Base-by-base conservation (phyloP, 2,113 vertebrate genomes). In the Pavo muticus region DNA sequence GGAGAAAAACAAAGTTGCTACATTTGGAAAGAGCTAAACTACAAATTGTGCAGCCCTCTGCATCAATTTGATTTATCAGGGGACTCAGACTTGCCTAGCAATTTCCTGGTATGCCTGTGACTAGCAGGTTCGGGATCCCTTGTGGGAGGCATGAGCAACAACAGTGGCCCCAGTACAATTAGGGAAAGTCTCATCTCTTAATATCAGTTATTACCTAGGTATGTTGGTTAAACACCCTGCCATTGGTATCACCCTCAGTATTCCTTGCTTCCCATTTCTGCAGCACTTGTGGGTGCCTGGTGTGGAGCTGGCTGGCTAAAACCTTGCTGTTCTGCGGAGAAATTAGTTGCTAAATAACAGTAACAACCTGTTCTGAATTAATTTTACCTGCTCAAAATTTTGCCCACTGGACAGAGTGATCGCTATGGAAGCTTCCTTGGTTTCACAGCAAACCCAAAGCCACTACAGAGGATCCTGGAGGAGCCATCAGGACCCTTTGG, bases 281-380 rank as follows among this genome's bases (percentile, higher is more conserved):
- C 21, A 61, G 47, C 23, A 52, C 48, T 71, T 0, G 0, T 7
- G 27, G 45, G 16, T 78, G 47, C 6, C 64, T 91, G 21, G 5
- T n/a, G 39, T 40, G 42, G 61, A 92, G 52, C 32, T 1, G 5
- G 37, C 20, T 29, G 42, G 11, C 10, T 12, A 75, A 81, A 93
- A 59, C 1, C 35, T 50, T 81, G 10, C 37, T 6, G 1, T n/a
- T 88, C 50, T 59, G 81, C 40, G 17, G 6, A 29, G 32, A 47
- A 39, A 40, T 78, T 19, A 24, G 20, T 21, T 65, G 13, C 11
- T 75, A 64, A 71, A 65, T 37, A 54, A 29, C 4, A 32, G 20
- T 30, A 81, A 40, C 23, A 48, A 54, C 9, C 29, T 92, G 29
- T 39, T 84, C 42, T 60, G 61, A 68, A 75, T 85, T 70, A 50